phyloP scores from a whole-genome alignment of 2,888 invertebrate species.

The Tridacna gigas region DNA sequence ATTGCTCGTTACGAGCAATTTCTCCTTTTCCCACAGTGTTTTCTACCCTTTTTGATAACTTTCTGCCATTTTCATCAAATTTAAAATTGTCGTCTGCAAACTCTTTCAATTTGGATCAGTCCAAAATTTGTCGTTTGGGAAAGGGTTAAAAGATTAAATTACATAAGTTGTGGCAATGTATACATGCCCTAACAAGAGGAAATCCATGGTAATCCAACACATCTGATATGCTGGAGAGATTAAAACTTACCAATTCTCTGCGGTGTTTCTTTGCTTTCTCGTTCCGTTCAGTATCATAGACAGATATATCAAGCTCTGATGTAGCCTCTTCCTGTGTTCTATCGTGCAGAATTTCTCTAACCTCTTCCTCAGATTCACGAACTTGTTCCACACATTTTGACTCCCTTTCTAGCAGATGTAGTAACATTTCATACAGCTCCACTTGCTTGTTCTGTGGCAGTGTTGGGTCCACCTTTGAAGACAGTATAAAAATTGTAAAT shows the following conservation, averaged over 20 bases:
- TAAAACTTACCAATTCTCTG: constrained; percentile 80
- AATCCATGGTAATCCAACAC: too few species aligned
- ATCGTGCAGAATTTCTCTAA: constrained; percentile 82
- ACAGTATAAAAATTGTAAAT: background rate
- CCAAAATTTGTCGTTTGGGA: too few species aligned
- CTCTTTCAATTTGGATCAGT: too few species aligned
- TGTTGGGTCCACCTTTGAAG: constrained; percentile 80
- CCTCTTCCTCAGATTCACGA: constrained; percentile 84
- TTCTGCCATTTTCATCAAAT: too few species aligned
- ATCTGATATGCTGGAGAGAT: background rate
- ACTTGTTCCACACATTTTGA: constrained; percentile 79
- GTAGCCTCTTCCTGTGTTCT: constrained; percentile 82
- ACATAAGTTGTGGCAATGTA: too few species aligned
- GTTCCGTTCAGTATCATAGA: constrained; percentile 85
- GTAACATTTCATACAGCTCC: constrained; percentile 83
- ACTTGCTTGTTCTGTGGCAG: constrained; percentile 82
- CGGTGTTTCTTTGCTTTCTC: constrained; percentile 85
- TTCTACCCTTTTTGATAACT: too few species aligned
- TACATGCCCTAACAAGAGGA: too few species aligned
- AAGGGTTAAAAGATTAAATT: too few species aligned
- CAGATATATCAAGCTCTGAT: constrained; percentile 83
- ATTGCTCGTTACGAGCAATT: background rate
- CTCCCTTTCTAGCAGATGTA: constrained; percentile 82
- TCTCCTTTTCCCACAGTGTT: background rate
- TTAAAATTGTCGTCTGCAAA: too few species aligned